Percentiles rank a stretch among this genome's conserved stretches.
These are phyloP conservation scores for Drosophila falleni DNA, from an alignment of 2,888 invertebrate species.

Conservation along the genomic window DNA sequence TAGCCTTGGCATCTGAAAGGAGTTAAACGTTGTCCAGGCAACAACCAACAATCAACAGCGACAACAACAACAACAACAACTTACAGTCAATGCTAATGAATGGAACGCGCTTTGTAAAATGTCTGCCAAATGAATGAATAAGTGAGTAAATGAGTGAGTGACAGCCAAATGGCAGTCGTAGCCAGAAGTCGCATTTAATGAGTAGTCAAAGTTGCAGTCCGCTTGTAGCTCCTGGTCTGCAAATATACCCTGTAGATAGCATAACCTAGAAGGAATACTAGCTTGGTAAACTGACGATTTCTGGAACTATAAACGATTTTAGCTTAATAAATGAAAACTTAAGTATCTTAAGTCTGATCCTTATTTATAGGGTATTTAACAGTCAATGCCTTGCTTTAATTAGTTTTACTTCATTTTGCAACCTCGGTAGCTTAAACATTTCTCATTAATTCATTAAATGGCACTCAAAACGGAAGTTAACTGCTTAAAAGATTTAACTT, in stretches of 20 bases:
- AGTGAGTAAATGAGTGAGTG: conserved; percentile 71
- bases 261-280: background rate
- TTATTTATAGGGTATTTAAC: conserved; percentile 16
- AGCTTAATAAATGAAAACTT: background rate
- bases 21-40: conserved; percentile 48
- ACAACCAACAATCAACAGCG: conserved; percentile 30
- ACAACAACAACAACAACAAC: conserved; percentile 33
- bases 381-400: background rate
- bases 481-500: conserved; percentile 9
- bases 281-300: background rate
- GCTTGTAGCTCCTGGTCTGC: conserved; percentile 7
- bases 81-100: conserved; percentile 69
- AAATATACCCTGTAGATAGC: conserved; percentile 21
- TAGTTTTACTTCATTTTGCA: background rate
- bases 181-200: conserved; percentile 60
- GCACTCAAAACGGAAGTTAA: conserved; percentile 53
- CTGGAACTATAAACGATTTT: background rate
- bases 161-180: conserved; percentile 71
- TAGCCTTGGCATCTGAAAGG: conserved; percentile 37
- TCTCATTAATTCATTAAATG: conserved; percentile 59
- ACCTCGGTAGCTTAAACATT: conserved; percentile 29
- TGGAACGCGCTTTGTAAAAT: conserved; percentile 73
- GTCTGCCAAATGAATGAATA: conserved; percentile 63
- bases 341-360: background rate
- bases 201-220: conserved; percentile 36